Conservation (phyloP, 30 jellyfish, hydroid and myxozoan species). For the Aurelia aurita region DNA sequence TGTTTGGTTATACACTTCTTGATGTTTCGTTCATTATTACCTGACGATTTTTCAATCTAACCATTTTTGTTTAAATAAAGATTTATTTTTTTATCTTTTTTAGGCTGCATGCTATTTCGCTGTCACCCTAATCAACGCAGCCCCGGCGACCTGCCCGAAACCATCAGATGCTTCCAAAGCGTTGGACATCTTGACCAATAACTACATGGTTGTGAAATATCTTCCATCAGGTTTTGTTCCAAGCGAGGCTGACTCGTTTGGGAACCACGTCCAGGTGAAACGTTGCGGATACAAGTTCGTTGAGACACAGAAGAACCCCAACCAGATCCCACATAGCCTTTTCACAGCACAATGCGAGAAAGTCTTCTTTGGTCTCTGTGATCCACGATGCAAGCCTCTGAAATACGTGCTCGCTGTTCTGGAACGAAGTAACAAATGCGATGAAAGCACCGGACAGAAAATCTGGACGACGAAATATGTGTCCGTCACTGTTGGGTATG, state of each 20-base stretch:
- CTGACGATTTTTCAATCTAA: too few species aligned
- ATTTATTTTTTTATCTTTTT: too few species aligned
- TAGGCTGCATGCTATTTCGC: neutral
- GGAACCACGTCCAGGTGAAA: neutral
- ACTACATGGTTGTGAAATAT: conserved; percentile 7
- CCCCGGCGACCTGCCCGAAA: conserved; percentile 26
- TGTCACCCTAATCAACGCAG: neutral
- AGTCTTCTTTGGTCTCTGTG: conserved; percentile 18
- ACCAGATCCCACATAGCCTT: conserved; percentile 44
- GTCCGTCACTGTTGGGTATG: conserved; percentile 23
- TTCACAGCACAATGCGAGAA: conserved; percentile 47
- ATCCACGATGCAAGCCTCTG: conserved; percentile 56
- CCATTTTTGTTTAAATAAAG: too few species aligned
- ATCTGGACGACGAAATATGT: conserved; percentile 33
- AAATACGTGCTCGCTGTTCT: conserved; percentile 17
- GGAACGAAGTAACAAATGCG: conserved; percentile 10
- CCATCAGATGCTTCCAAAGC: conserved; percentile 29
- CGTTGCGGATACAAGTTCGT: conserved; percentile 41
- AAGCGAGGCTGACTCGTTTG: neutral
- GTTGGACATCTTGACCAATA: neutral
- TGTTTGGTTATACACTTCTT: too few species aligned
- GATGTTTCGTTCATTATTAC: too few species aligned
- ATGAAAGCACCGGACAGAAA: conserved; percentile 21
- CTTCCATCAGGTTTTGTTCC: conserved; percentile 6
- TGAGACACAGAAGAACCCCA: conserved; percentile 57